Evolutionary conservation across 2,888 invertebrate genomes (phyloP), one percentile per base, ranked within the genome.

Genomic region (Acronicta leporina): DNA sequence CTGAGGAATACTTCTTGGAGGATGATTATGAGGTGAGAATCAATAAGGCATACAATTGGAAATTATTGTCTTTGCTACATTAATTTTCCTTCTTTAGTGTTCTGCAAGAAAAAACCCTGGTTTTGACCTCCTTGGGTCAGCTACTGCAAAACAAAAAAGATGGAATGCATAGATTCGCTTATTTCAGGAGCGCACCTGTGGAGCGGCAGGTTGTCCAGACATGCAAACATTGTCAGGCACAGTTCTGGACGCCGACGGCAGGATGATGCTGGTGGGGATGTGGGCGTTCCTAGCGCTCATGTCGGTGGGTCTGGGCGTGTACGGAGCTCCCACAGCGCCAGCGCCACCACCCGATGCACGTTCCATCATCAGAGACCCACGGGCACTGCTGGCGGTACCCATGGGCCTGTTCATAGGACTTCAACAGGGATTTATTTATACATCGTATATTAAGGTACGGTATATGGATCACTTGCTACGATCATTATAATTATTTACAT

Each of bases 381-480:
- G 96, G 52, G 89, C 97, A 40, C 95, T 96, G 74, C 95, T 97
- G 40, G 96, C 96, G 2, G 96, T 96, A 0, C 97, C 97, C 0
- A 95, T 97, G 88, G 97, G 97, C 5, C 94, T 97, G 43, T 98
- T 97, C 81, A 97, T 97, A 69, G 97, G 97, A 64, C 95, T 97
- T 61, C 97, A 97, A 87, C 97, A 97, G 91, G 97, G 97, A 73
- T 97, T 97, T 86, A 97, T 98, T 93, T 96, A 97, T 84, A 96
- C 97, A 9, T 97, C 97, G 82, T 97, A 97, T 87, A 96, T 97
- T 84, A 96, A 97, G 95, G 97, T 97, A 44, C 8, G 9, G 9
- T 30, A 13, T 2, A 9, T 20, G 4, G 20, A 20, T 4, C 20
- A 20, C 20, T 3, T 4, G 20, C 4, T 20, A 20, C 20, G 4